A percentile compares a stretch with the other conserved stretches of the same genome.
phyloP scores from a whole-genome alignment of 2,113 vertebrate species.

The Apistogramma diplotaenia region DNA sequence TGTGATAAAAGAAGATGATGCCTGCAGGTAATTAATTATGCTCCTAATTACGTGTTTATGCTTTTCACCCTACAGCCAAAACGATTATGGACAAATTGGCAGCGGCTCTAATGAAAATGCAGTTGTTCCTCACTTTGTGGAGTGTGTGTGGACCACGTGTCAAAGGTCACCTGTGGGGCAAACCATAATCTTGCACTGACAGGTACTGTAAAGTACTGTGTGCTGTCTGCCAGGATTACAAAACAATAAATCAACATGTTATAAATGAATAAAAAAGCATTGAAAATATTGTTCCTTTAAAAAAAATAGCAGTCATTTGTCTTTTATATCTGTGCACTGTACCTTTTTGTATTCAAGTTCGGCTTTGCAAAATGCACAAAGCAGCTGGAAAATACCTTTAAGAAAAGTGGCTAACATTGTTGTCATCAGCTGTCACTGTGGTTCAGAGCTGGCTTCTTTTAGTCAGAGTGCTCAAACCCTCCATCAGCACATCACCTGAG shows the following conservation, averaged over 20 bases:
- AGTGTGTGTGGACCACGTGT: conserved; percentile 41
- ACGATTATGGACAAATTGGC: conserved; percentile 65
- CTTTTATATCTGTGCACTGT: not conserved
- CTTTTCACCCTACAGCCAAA: conserved; percentile 48
- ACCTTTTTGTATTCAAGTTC: not conserved
- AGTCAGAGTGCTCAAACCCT: conserved; percentile 81
- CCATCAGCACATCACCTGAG: conserved; percentile 63
- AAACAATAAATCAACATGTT: not conserved
- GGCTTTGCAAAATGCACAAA: not conserved
- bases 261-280: not conserved
- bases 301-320: not conserved
- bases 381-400: not conserved
- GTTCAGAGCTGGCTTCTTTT: conserved; percentile 87
- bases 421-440: conserved; percentile 51
- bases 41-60: conserved; percentile 56
- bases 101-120: conserved; percentile 47
- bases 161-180: conserved; percentile 57
- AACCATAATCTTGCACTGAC: conserved; percentile 59
- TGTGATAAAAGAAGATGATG: conserved; percentile 41
- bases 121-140: conserved; percentile 42
- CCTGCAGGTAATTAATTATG: conserved; percentile 52
- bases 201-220: conserved; percentile 38
- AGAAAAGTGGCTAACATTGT: conserved; percentile 13
- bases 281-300: not conserved
- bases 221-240: not conserved